Evolutionary conservation across 2,113 vertebrate species (phyloP).

Genomic region (Ptychochromis oligacanthus): DNA sequence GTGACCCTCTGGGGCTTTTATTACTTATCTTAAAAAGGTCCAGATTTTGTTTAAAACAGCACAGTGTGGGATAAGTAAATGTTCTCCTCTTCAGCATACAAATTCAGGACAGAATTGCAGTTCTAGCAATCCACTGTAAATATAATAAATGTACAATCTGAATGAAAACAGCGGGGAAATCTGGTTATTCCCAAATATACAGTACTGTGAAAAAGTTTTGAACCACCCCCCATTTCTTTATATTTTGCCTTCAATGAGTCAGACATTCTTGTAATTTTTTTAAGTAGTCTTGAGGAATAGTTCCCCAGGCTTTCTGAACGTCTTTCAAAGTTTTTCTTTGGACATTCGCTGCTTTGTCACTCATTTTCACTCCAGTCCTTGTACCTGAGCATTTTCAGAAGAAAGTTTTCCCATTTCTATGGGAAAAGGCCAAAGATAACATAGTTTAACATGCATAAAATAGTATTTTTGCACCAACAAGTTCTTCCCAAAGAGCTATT

Average conservation of each 20-base stretch:
- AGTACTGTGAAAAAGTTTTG: not conserved
- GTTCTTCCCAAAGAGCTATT: not conserved
- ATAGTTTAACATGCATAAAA: not conserved
- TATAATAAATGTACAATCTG: not conserved
- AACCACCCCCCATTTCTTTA: not conserved
- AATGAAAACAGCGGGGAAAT: not conserved
- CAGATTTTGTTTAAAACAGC: not conserved
- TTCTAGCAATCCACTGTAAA: not conserved
- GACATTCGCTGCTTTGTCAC: not conserved
- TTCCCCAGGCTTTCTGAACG: fast-evolving
- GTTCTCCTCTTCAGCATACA: no score
- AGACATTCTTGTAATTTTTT: not conserved
- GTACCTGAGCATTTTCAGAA: not conserved
- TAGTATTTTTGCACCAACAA: not conserved
- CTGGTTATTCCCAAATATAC: not conserved
- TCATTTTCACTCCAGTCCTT: not conserved
- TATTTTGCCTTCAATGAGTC: not conserved
- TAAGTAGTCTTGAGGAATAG: not conserved
- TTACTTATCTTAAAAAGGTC: not conserved
- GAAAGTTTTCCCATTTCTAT: fast-evolving
- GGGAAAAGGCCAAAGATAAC: not conserved
- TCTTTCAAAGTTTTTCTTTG: fast-evolving
- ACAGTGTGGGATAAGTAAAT: not conserved
- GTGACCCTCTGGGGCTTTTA: not conserved
- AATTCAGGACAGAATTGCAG: not conserved